Percentiles rank a stretch among this genome's conserved stretches.
Conservation (phyloP, 2,113 vertebrate genomes). For the Nestor notabilis region DNA sequence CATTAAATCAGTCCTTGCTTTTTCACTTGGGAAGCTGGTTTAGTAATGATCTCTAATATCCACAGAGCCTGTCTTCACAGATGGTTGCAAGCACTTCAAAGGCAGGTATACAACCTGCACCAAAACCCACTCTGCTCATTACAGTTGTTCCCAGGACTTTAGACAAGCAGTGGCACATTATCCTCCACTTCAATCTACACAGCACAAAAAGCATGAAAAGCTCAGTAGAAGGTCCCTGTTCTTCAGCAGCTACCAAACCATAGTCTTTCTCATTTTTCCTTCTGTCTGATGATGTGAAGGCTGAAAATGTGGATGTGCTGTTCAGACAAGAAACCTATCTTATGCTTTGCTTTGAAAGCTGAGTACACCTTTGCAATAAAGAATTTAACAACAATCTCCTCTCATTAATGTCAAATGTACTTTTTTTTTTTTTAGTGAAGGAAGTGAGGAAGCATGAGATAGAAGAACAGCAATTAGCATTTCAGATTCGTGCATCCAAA, state of each 20-base stretch:
- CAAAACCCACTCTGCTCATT: constrained; percentile 33
- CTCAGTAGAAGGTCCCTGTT: constrained; percentile 6
- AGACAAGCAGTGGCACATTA: constrained; percentile 27
- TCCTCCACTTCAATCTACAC: not conserved
- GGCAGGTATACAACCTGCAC: constrained; percentile 22
- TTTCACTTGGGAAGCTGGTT: constrained; percentile 36
- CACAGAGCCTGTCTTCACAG: constrained; percentile 38
- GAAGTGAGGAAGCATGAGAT: not conserved
- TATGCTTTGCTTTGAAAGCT: not conserved
- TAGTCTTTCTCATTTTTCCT: not conserved
- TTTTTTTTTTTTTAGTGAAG: not conserved
- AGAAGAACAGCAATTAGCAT: not conserved
- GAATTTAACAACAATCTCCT: not conserved
- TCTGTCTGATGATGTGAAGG: not conserved
- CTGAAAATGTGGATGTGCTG: not conserved
- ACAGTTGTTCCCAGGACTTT: constrained; percentile 44
- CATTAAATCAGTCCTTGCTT: constrained; percentile 50
- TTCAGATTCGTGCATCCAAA: not conserved
- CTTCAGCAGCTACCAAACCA: not conserved
- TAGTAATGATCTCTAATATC: constrained; percentile 38
- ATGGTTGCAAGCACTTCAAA: constrained; percentile 50
- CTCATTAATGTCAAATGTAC: not conserved
- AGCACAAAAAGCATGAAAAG: constrained; percentile 36
- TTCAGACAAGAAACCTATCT: not conserved
- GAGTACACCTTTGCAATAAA: not conserved